phyloP scores from a whole-genome alignment of 2,888 invertebrate species.

The Colostygia pectinataria region DNA sequence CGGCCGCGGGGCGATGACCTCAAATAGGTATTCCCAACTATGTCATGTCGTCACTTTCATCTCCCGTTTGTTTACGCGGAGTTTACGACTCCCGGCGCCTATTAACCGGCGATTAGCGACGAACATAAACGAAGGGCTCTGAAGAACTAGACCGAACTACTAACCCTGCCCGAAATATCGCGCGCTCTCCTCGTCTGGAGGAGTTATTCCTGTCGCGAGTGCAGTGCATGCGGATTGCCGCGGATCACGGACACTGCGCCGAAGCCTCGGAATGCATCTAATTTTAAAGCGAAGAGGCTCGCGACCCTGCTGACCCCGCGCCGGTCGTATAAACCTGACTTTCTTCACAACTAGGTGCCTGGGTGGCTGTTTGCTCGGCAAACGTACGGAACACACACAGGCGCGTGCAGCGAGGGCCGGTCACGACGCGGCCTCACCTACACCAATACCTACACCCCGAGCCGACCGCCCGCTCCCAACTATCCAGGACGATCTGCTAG shows the following conservation, averaged over 20 bases:
- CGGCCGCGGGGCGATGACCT: conserved; percentile 66
- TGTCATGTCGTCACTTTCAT: conserved; percentile 41
- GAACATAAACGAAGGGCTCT: conserved; percentile 52
- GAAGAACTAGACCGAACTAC: conserved; percentile 66
- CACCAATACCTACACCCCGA: too few relatives aligned
- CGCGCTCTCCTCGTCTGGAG: conserved; percentile 64
- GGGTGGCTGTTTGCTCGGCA: conserved; percentile 77
- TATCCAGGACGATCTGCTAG: conserved; percentile 73
- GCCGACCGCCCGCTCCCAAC: conserved; percentile 53
- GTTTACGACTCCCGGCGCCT: conserved; percentile 45
- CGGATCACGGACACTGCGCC: conserved; percentile 60
- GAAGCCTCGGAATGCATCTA: conserved; percentile 81
- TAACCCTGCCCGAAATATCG: conserved; percentile 78
- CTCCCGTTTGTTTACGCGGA: conserved; percentile 46
- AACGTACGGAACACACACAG: conserved; percentile 76
- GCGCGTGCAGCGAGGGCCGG: conserved; percentile 58
- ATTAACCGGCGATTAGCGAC: conserved; percentile 49
- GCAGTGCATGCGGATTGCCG: conserved; percentile 59
- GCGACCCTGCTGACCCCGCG: conserved; percentile 80
- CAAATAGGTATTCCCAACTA: conserved; percentile 36
- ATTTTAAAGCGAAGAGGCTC: conserved; percentile 81
- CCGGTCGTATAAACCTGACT: conserved; percentile 80
- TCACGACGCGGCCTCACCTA: conserved; percentile 73
- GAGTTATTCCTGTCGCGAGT: conserved; percentile 67
- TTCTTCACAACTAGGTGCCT: conserved; percentile 80